Conservation (phyloP, 2,888 invertebrate species). For the Carterocephalus palaemon region DNA sequence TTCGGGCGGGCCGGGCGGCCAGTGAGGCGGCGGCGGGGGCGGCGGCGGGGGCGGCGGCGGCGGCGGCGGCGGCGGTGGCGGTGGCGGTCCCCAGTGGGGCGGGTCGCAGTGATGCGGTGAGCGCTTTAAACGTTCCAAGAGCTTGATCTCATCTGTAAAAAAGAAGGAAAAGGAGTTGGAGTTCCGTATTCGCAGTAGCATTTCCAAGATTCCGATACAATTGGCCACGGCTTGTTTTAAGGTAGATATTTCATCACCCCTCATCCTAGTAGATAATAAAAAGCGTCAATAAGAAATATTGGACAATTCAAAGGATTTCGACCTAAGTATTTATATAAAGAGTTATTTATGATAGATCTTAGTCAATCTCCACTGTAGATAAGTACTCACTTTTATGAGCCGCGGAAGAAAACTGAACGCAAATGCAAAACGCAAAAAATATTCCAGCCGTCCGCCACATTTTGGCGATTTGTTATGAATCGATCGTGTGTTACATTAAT, state of each 20-base stretch:
- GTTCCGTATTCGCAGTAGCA: neutral
- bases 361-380: neutral
- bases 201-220: no score
- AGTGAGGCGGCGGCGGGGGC: conserved; percentile 37
- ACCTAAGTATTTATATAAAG: no score
- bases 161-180: neutral
- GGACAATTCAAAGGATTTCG: no score
- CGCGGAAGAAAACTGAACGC: conserved; percentile 34
- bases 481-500: conserved; percentile 43
- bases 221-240: no score
- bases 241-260: no score
- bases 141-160: conserved; percentile 44
- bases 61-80: conserved; percentile 30
- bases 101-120: conserved; percentile 45
- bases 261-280: no score
- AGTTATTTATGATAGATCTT: no score
- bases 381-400: conserved; percentile 47
- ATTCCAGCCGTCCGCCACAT: conserved; percentile 55
- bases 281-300: no score
- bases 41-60: conserved; percentile 34
- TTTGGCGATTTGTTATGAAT: conserved; percentile 39
- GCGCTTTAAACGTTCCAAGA: conserved; percentile 47
- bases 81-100: conserved; percentile 28
- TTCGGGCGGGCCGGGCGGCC: conserved; percentile 13
- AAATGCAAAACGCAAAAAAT: conserved; percentile 34